Conservation (phyloP, 2,113 vertebrate species). For the Tauraco erythrolophus region DNA sequence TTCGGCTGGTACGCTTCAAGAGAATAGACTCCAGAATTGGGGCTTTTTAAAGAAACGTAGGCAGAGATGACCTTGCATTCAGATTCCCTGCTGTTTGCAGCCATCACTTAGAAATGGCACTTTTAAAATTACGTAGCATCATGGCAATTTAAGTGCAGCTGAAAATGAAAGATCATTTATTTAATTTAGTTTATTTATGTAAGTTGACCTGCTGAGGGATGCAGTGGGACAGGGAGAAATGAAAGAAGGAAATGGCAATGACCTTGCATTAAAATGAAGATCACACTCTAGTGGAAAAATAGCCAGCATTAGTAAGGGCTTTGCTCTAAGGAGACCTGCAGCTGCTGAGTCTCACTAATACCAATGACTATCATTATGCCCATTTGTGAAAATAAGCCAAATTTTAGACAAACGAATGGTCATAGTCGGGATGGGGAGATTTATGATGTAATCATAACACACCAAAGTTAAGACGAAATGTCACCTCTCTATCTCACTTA, state of each 20-base stretch:
- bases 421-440: neutral
- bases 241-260: slow-evolving; percentile 33
- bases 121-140: neutral
- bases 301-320: neutral
- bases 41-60: neutral
- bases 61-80: neutral
- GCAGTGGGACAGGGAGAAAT: neutral
- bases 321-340: slow-evolving; percentile 47
- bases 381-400: slow-evolving; percentile 42
- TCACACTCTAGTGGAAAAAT: neutral
- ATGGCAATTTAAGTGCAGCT: neutral
- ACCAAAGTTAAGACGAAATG: neutral
- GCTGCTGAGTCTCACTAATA: slow-evolving; percentile 33
- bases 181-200: neutral
- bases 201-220: neutral
- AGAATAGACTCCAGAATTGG: fast-evolving
- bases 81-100: neutral
- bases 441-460: neutral
- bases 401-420: slow-evolving; percentile 34
- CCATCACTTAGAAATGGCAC: neutral
- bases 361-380: slow-evolving; percentile 49
- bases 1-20: neutral
- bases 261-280: slow-evolving; percentile 58
- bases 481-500: neutral
- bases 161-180: neutral